Conservation (phyloP, 2,797 vertebrate genomes). For the Sebastes hubbsi region DNA sequence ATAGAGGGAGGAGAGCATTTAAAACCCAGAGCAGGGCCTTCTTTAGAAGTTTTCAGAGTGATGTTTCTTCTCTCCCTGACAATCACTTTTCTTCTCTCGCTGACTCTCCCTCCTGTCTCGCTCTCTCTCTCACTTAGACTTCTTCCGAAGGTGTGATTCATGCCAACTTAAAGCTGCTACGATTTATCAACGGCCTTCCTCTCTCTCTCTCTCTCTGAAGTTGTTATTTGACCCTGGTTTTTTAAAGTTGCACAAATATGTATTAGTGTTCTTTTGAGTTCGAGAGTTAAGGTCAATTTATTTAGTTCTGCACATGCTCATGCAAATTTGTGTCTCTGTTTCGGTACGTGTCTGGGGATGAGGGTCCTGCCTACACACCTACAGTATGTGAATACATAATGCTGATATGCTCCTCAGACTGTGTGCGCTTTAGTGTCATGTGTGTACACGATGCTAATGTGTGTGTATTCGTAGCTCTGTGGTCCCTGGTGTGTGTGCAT, state of each 20-base stretch:
- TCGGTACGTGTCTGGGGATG: slow-evolving; percentile 60
- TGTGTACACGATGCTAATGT: slow-evolving; percentile 64
- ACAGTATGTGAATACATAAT: slow-evolving; percentile 78
- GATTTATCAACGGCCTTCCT: slow-evolving; percentile 34
- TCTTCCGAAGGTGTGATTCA: slow-evolving; percentile 46
- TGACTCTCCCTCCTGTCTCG: slow-evolving; percentile 63
- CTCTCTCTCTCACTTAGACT: slow-evolving; percentile 50
- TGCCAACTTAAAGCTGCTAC: slow-evolving; percentile 26
- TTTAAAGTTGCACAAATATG: slow-evolving; percentile 60
- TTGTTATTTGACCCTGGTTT: slow-evolving; percentile 63
- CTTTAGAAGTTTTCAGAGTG: slow-evolving; percentile 83
- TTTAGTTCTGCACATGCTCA: slow-evolving; percentile 76
- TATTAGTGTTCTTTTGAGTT: slow-evolving; percentile 60
- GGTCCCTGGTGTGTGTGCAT: slow-evolving; percentile 49
- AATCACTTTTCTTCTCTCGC: slow-evolving; percentile 73
- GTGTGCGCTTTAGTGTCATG: slow-evolving; percentile 40
- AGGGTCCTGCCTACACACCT: slow-evolving; percentile 66
- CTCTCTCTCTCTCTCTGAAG: slow-evolving; percentile 35
- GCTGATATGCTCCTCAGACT: slow-evolving; percentile 39
- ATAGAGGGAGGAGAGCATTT: slow-evolving; percentile 80
- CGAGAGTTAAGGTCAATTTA: slow-evolving; percentile 74
- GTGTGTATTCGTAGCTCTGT: slow-evolving; percentile 15
- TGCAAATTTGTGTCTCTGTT: slow-evolving; percentile 73
- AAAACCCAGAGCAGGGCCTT: slow-evolving; percentile 84
- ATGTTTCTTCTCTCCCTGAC: slow-evolving; percentile 79